Evolutionary conservation across 2,797 vertebrate species (phyloP), one percentile per base, ranked within the genome.

Genomic region (Manis javanica): DNA sequence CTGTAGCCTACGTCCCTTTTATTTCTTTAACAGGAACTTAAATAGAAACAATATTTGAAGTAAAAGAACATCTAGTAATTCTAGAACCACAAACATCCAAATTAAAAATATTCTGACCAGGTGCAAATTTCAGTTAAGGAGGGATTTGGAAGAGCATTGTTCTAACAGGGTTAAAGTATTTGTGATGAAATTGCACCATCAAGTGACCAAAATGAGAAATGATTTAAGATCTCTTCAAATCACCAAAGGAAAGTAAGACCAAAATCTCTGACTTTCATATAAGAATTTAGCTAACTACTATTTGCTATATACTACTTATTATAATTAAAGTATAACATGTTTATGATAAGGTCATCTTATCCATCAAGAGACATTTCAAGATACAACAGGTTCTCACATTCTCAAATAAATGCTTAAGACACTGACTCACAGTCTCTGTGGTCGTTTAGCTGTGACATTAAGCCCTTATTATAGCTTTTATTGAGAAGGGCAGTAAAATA

Each of bases 1-100:
- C 0, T 0, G 0, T 0, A n/a, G 37, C 31, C 1, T 10, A 1
- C 24, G 55, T 6, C 13, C 75, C 18, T 55, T 82, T 34, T 12
- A 46, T 14, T 59, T 46, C 59, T 18, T 74, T 64, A 21, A n/a
- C 3, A 37, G 63, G 18, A 11, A 39, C 82, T 46, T 89, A 66
- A 89, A 34, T 23, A 29, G 34, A 78, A 91, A 90, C 37, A 63
- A 14, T 46, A 61, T 21, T 66, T 55, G 57, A 57, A 59, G 39
- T 29, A 51, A 29, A 51, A 61, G 34, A 61, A 59, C 46, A 78
- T 29, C 37, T 39, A 74, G 1, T 21, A 79, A 74, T 16, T 46
- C 16, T 0, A 72, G 55, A 59, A 55, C 39, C n/a, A 63, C 46
- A 74, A 31, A 83, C 12, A 19, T 3, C 18, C 46, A 55, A 31